Evolutionary conservation across 2,797 vertebrate species (phyloP), one percentile per base, ranked within the genome.

Genomic region (Malurus splendens): DNA sequence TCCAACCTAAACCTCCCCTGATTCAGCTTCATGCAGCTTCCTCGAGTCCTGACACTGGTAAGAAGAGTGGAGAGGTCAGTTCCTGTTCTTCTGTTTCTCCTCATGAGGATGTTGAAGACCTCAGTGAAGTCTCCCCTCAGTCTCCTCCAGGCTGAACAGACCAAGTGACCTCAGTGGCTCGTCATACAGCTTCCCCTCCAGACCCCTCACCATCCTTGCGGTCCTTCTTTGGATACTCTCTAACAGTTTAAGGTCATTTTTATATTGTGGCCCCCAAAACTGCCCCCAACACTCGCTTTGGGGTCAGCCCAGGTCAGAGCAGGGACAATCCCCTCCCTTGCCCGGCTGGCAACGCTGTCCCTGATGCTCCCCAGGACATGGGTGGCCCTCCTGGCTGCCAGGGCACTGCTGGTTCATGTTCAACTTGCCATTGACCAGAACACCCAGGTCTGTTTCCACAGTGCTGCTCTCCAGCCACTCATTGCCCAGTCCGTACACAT

Each of bases 341-440:
- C 6, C 18, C 0, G 2, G 47, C 18, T 80, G 10, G 32, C 0
- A 1, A 38, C 38, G 55, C 18, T 52, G 23, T 61, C 12, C 32
- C 32, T 54, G 47, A 28, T 47, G 41, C 3, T 0, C 16, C 16
- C 19, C 17, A 24, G 42, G 24, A 55, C 28, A 54, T 0, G 1
- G 28, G 0, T 41, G 30, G 19, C 20, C 30, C 36, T 56, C 11
- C 42, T 42, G 51, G 67, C 42, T 50, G 25, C 17, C 51, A n/a
- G 51, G 36, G 30, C 36, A 42, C 36, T 65, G 51, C 17, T 48
- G 9, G 1, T 6, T 73, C 11, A 14, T 1, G 4, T 9, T 48
- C 36, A 56, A 2, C 18, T 42, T 64, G 10, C 6, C 14, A 1
- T 2, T 0, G 0, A 23, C 6, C 15, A n/a, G 32, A 17, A 48